Evolutionary conservation across 2,888 invertebrate genomes (phyloP), one percentile per base, ranked within the genome.

Genomic region (Lagria hirta): DNA sequence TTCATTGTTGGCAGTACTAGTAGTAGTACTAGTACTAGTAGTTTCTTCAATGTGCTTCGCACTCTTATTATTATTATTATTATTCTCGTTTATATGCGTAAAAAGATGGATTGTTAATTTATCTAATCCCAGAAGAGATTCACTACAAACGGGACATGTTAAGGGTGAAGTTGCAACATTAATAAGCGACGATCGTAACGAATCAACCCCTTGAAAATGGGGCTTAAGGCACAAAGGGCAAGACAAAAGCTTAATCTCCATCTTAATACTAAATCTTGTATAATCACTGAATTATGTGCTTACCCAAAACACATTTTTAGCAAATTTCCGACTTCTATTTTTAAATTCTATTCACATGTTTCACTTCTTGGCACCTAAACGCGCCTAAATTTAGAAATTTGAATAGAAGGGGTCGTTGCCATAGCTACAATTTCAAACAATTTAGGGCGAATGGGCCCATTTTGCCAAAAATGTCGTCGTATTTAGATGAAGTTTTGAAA

Each of bases 51-150:
- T 17, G 20, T 18, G 7, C 10, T 28, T 27, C 4, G 26, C 12
- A 12, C 13, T 40, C 8, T 12, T 21, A 5, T 22, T 28, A 12
- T 35, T 20, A 8, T 8, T 24, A 6, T n/a, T n/a, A n/a, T 22
- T 32, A 12, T 10, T 27, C 7, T 48, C 36, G 30, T 28, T 52
- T 7, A 68, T 61, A 65, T 89, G 89, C 45, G 82, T 82, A 62
- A 89, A 88, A 52, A 90, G 74, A 70, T 90, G 89, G 61, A 89
- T 87, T 1, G 89, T 89, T 33, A 89, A 73, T 73, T 89, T 89
- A 68, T 89, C 89, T 51, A 90, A 75, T 1, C 89, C 89, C 49
- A 80, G 72, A 11, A 89, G 74, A 55, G 82, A 74, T 60, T 88
- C 87, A 60, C 81, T 79, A 65, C 90, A 90, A 47, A 89, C 81